Conservation (phyloP, 2,888 invertebrate genomes). For the Fragum whitleyi region DNA sequence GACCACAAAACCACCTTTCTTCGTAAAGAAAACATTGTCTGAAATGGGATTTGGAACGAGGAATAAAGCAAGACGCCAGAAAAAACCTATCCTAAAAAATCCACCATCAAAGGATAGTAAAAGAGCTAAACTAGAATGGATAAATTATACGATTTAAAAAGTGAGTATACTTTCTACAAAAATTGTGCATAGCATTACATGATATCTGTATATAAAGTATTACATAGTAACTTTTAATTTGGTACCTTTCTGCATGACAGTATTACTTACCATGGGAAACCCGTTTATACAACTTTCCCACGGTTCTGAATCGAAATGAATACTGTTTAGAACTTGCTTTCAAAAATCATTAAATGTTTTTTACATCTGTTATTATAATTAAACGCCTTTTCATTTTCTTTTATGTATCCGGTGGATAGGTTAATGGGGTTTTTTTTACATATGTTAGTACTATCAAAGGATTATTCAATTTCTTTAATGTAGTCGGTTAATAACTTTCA, state of each 20-base stretch:
- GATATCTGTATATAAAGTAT: not conserved
- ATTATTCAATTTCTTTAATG: not conserved
- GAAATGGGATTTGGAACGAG: constrained; percentile 28
- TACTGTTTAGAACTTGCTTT: no score
- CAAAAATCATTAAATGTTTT: no score
- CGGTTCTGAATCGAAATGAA: not conserved
- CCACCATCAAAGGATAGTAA: not conserved
- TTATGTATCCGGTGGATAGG: no score
- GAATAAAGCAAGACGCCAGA: not conserved
- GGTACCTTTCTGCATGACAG: no score
- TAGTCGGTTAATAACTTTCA: not conserved
- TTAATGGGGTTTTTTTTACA: no score
- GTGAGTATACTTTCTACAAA: not conserved
- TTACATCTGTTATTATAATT: no score
- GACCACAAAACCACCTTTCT: constrained; percentile 33
- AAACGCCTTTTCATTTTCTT: no score
- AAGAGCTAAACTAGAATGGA: constrained; percentile 20
- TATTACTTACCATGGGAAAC: not conserved
- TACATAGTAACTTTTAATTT: not conserved
- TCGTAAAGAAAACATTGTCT: constrained; percentile 40
- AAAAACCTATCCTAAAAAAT: not conserved
- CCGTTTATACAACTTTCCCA: constrained; percentile 1
- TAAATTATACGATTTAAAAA: constrained; percentile 15
- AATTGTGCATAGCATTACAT: not conserved
- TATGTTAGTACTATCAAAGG: no score